Evolutionary conservation across 1,140 invertebrate species (phyloP).

Genomic region (Drosophila erecta): DNA sequence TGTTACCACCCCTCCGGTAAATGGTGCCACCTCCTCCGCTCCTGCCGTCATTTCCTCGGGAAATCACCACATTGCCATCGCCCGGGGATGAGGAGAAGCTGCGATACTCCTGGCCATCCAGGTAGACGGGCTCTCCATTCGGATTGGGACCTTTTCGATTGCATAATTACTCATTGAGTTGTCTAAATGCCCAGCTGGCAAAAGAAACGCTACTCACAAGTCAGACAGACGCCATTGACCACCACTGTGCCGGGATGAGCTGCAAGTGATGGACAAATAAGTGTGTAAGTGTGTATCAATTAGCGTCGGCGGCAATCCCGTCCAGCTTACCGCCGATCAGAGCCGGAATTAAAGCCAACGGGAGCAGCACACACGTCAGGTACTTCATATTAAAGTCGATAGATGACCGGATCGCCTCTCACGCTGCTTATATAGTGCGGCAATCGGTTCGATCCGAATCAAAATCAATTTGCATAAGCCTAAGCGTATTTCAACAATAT

Average conservation of each 20-base stretch:
- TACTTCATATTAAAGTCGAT: slow-evolving; percentile 54
- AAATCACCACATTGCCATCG: slow-evolving; percentile 49
- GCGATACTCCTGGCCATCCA: slow-evolving; percentile 63
- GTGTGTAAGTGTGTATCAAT: slow-evolving; percentile 7
- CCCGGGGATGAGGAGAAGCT: slow-evolving; percentile 48
- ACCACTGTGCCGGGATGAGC: slow-evolving; percentile 61
- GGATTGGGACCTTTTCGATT: slow-evolving; percentile 51
- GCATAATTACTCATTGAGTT: not conserved
- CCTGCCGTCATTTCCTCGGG: slow-evolving; percentile 8
- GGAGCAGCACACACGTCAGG: slow-evolving; percentile 58
- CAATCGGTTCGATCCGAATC: slow-evolving; percentile 33
- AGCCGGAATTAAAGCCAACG: slow-evolving; percentile 51
- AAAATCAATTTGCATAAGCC: slow-evolving; percentile 58
- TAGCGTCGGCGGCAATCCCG: slow-evolving; percentile 26
- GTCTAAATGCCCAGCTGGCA: not conserved
- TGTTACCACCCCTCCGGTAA: slow-evolving; percentile 41
- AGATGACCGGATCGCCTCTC: slow-evolving; percentile 5
- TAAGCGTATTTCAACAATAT: not conserved
- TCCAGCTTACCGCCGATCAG: slow-evolving; percentile 55
- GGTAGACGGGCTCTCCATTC: slow-evolving; percentile 48
- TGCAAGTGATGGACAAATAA: slow-evolving; percentile 28
- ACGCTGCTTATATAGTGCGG: slow-evolving; percentile 34
- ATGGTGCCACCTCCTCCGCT: slow-evolving; percentile 31
- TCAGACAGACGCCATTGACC: slow-evolving; percentile 63
- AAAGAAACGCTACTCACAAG: slow-evolving; percentile 49